phyloP scores from a whole-genome alignment of 2,797 vertebrate species.

The Sebastes paucispinis region DNA sequence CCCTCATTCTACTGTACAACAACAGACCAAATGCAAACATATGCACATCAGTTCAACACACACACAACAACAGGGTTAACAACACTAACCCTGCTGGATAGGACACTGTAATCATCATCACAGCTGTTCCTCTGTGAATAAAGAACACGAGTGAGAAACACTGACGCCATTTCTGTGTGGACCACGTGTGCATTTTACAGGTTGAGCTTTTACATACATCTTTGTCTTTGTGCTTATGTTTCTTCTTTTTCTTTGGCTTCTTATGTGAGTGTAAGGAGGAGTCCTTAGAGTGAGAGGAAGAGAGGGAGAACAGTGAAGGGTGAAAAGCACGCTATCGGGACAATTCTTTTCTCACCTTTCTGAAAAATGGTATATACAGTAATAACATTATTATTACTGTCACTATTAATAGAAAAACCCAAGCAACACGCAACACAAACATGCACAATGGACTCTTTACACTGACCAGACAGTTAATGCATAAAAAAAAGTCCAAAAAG shows the following conservation, averaged over 20 bases:
- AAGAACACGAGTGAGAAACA: constrained; percentile 45
- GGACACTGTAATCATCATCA: constrained; percentile 82
- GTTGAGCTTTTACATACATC: constrained; percentile 65
- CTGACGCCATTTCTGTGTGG: background rate
- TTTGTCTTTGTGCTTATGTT: constrained; percentile 75
- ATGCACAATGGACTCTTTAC: background rate
- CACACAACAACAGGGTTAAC: background rate
- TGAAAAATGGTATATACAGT: background rate
- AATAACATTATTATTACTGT: background rate
- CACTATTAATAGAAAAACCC: background rate
- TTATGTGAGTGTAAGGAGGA: constrained; percentile 60
- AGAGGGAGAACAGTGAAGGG: background rate
- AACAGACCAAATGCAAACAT: background rate
- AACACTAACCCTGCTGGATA: constrained; percentile 89
- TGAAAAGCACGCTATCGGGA: background rate
- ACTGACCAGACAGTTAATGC: background rate
- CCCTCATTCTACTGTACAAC: no score
- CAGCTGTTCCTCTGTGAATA: constrained; percentile 86
- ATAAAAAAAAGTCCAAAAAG: background rate
- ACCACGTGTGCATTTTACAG: background rate
- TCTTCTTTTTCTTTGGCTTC: constrained; percentile 84
- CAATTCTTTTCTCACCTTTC: background rate
- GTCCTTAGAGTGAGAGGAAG: constrained; percentile 54
- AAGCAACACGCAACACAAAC: background rate
- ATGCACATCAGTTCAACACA: background rate